Evolutionary conservation across 2,113 vertebrate species (phyloP).

Genomic region (Acanthochromis polyacanthus): DNA sequence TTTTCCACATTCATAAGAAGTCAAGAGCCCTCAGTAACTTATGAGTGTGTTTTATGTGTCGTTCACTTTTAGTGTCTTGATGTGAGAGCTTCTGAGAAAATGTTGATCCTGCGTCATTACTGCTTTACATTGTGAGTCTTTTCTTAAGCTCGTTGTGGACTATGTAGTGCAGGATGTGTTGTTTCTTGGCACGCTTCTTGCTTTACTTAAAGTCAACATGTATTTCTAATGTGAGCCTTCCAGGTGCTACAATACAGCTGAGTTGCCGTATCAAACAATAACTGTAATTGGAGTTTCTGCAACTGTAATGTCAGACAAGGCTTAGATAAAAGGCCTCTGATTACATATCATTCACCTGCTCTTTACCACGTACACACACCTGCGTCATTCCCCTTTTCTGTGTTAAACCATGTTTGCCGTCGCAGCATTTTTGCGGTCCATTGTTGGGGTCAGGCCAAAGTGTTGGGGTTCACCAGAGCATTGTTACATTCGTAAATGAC

Average conservation of each 20-base stretch:
- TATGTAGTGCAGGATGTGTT: background rate
- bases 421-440: slow-evolving; percentile 57
- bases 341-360: slow-evolving; percentile 54
- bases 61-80: background rate
- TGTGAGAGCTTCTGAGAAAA: slow-evolving; percentile 4
- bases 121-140: slow-evolving; percentile 4
- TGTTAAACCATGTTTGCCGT: slow-evolving; percentile 65
- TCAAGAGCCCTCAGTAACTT: background rate
- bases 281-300: slow-evolving; percentile 28
- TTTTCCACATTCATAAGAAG: background rate
- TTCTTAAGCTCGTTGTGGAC: slow-evolving; percentile 7
- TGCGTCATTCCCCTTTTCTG: slow-evolving; percentile 69
- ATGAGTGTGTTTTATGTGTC: background rate
- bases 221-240: slow-evolving; percentile 9
- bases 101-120: slow-evolving; percentile 1
- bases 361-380: slow-evolving; percentile 48
- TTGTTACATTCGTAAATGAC: slow-evolving; percentile 60
- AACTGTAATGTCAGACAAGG: slow-evolving; percentile 35
- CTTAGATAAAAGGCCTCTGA: slow-evolving; percentile 51
- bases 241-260: slow-evolving; percentile 6
- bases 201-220: slow-evolving; percentile 7
- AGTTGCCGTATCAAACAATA: slow-evolving; percentile 18
- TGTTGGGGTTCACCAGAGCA: slow-evolving; percentile 64
- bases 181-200: slow-evolving; percentile 24
- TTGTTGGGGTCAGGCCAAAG: slow-evolving; percentile 60